These are phyloP conservation scores for Chaetura pelagica DNA, from an alignment of 2,113 vertebrate genomes.

Conservation along the genomic window DNA sequence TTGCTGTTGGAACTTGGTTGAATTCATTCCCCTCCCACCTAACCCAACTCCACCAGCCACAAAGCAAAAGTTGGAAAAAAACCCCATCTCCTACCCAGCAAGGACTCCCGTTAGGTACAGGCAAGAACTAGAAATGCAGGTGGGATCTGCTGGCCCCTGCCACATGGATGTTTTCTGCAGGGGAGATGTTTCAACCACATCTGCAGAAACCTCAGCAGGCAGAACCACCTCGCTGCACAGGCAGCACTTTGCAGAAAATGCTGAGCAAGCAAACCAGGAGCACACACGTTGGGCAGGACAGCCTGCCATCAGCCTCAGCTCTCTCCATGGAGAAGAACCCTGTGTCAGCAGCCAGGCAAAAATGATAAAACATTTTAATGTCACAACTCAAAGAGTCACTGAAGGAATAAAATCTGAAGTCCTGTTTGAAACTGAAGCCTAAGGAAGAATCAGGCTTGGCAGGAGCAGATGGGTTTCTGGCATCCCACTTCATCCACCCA, in stretches of 20 bases:
- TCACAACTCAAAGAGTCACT: not conserved
- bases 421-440: not conserved
- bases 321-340: not conserved
- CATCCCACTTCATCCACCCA: not conserved
- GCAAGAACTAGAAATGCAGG: not conserved
- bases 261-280: not conserved
- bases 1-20: fast-evolving
- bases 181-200: not conserved
- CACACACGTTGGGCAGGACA: fast-evolving
- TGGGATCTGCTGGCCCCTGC: not conserved
- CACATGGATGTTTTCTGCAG: not conserved
- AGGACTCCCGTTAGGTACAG: not conserved
- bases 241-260: not conserved
- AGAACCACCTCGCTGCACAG: not conserved
- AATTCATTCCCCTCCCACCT: not conserved
- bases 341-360: not conserved
- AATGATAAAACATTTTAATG: not conserved
- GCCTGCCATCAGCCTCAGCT: not conserved
- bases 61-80: not conserved
- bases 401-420: not conserved
- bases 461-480: slow-evolving; percentile 7
- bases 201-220: not conserved
- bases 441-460: not conserved
- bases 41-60: not conserved
- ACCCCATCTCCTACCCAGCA: not conserved